phyloP scores from a whole-genome alignment of 2,797 vertebrate species.

The Melanotaenia trifasciata region DNA sequence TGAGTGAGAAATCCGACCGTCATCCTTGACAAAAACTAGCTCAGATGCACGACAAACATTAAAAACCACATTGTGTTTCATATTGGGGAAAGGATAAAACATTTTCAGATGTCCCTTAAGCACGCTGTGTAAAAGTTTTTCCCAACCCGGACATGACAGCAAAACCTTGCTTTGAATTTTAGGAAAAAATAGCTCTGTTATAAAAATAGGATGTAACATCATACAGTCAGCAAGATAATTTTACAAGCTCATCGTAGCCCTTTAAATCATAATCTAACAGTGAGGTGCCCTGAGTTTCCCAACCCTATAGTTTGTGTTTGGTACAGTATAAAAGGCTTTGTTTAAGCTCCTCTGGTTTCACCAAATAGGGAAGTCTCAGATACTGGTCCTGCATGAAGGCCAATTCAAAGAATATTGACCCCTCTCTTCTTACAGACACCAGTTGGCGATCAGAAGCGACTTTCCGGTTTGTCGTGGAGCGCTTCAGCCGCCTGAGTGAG shows the following conservation, averaged over 20 bases:
- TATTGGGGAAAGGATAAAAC: not conserved
- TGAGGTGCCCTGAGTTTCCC: too few relatives aligned
- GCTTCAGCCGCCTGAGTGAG: slow-evolving; percentile 97
- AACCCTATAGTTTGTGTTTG: too few relatives aligned
- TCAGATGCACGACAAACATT: not conserved
- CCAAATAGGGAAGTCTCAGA: too few relatives aligned
- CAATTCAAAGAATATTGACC: not conserved
- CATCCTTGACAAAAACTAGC: not conserved
- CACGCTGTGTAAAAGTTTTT: not conserved
- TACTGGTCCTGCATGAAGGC: too few relatives aligned
- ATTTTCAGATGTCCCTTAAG: not conserved
- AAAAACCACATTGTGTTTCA: not conserved
- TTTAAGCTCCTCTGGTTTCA: too few relatives aligned
- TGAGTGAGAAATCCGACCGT: not conserved
- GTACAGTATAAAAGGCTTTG: too few relatives aligned
- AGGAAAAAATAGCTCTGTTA: too few relatives aligned
- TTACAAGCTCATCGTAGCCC: too few relatives aligned
- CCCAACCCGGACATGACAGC: not conserved
- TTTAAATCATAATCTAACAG: too few relatives aligned
- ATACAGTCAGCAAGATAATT: too few relatives aligned
- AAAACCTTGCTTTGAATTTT: too few relatives aligned
- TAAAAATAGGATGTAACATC: too few relatives aligned
- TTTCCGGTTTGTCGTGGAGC: slow-evolving; percentile 97
- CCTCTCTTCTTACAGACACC: slow-evolving; percentile 85
- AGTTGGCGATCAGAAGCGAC: slow-evolving; percentile 99